Percentiles rank a stretch among this genome's conserved stretches.
These are phyloP conservation scores for Aurelia sp. DNA, from an alignment of 30 jellyfish, hydroid and myxozoan species.

Conservation along the genomic window DNA sequence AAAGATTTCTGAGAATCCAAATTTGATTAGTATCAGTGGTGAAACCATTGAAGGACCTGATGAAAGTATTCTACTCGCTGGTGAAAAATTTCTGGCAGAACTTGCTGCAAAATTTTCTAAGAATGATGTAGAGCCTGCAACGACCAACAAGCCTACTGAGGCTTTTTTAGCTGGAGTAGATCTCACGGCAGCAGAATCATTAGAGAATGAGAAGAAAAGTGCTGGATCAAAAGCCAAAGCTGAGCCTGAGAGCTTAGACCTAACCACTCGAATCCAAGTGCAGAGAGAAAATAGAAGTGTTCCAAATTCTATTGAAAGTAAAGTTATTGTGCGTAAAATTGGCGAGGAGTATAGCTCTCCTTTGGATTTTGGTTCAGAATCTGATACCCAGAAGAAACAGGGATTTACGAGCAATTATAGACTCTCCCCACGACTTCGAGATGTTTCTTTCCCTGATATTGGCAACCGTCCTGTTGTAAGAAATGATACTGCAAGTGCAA, in stretches of 20 bases:
- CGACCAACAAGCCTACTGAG: neutral
- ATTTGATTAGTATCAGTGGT: neutral
- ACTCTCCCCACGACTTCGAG: constrained; percentile 2
- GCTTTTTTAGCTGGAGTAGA: neutral
- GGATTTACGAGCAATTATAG: neutral
- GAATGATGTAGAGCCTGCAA: constrained; percentile 3
- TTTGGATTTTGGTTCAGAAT: neutral
- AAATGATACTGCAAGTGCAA: neutral
- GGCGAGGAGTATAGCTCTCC: constrained; percentile 58
- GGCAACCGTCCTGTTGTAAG: neutral
- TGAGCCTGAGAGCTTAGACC: neutral
- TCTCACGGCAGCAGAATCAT: neutral
- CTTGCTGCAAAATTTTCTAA: constrained; percentile 85
- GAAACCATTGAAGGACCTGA: constrained; percentile 70
- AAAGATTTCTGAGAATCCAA: constrained; percentile 1
- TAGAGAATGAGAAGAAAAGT: neutral
- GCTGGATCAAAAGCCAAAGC: neutral
- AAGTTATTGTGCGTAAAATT: constrained; percentile 64
- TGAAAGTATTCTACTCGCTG: constrained; percentile 90
- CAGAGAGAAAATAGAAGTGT: constrained; percentile 12
- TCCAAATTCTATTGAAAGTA: constrained; percentile 5
- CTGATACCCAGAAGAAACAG: neutral
- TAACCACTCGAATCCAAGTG: constrained; percentile 20
- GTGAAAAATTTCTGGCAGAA: constrained; percentile 93
- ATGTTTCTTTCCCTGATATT: neutral